phyloP scores from a whole-genome alignment of 2,113 vertebrate species.

The Progne subis region DNA sequence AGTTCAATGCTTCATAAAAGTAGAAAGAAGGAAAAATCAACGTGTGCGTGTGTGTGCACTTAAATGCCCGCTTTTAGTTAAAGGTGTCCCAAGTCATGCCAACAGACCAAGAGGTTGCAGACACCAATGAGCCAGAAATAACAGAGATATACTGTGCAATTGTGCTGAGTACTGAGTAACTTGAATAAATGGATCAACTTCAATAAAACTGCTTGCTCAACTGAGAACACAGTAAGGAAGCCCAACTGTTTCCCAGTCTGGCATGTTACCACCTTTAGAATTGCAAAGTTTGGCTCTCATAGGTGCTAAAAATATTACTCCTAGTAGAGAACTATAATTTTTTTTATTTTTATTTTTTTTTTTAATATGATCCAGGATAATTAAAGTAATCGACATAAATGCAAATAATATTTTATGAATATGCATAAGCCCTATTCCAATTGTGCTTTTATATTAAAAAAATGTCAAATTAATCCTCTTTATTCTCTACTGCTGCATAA shows the following conservation, averaged over 20 bases:
- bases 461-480: neutral
- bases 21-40: neutral
- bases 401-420: neutral
- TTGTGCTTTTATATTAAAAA: neutral
- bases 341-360: no score
- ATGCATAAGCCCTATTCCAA: neutral
- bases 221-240: neutral
- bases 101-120: neutral
- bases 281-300: neutral
- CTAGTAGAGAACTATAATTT: neutral
- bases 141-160: neutral
- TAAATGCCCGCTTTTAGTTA: neutral
- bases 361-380: neutral
- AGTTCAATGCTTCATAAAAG: neutral
- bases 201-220: neutral
- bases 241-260: rapidly evolving
- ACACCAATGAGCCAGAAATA: neutral
- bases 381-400: neutral
- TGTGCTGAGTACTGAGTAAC: neutral
- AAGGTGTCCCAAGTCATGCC: neutral
- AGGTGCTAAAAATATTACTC: neutral
- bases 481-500: neutral
- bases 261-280: neutral
- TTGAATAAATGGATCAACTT: neutral
- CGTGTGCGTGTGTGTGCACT: neutral